Base-by-base conservation (phyloP, 2,888 invertebrate species). In the Rhamnusium bicolor region DNA sequence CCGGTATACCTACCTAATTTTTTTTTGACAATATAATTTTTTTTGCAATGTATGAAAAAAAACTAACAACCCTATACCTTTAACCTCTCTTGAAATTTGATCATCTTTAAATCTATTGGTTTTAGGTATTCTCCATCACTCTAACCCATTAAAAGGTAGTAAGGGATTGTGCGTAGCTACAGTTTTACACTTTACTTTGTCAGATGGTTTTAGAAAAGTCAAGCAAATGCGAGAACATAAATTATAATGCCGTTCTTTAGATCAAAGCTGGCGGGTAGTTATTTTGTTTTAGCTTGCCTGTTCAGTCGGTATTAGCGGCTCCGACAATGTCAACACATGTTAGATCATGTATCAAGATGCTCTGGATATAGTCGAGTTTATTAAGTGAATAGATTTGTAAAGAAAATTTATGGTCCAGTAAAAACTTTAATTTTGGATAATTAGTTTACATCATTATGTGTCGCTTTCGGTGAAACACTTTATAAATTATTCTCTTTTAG, bases 331-430 rank as follows among this genome's bases (percentile, higher is more conserved):
- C 81, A 80, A 81, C 81, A 81, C 82, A 77, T 81, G 81, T 81
- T 81, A 77, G 80, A 80, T 81, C 81, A 78, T 81, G 80, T 75
- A 81, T 81, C 81, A 81, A 76, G 71, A 53, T 58, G 70, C 56
- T 46, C 67, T 51, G 67, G 24, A 67, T 67, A 56, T 56, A 73
- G 75, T 73, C 74, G 74, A 83, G 82, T 82, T 84, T 84, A 84
- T 84, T 83, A 85, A 81, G 77, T 77, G 81, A 78, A 85, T 85
- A 85, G 86, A 87, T 86, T 86, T 85, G 86, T 86, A 85, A 75
- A 69, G 83, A 76, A 81, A 84, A 87, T 87, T 86, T 87, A 86
- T 85, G 85, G 83, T 81, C 83, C 81, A 83, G 83, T 84, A 83
- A 85, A 85, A 80, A 72, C 78, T 81, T 81, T 81, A 81, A 82